Evolutionary conservation across 1,140 invertebrate species (phyloP).

Genomic region (Magallana angulata): DNA sequence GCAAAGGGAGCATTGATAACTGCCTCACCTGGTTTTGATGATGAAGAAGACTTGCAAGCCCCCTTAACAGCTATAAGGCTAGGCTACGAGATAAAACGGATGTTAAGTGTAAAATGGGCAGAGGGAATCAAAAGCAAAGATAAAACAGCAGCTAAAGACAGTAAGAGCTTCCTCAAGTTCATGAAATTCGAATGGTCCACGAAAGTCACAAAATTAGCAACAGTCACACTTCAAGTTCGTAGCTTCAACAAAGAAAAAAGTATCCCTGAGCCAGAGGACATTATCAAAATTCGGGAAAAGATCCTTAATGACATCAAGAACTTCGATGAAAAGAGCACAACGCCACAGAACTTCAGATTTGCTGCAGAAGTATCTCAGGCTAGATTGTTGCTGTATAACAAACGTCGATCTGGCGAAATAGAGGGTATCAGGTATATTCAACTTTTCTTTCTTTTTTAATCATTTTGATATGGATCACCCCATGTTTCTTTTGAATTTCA

Average conservation of each 20-base stretch:
- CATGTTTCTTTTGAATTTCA: not conserved
- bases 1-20: slow-evolving; percentile 3
- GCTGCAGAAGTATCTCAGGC: slow-evolving; percentile 21
- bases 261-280: slow-evolving; percentile 27
- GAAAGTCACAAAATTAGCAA: slow-evolving; percentile 46
- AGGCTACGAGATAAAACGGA: slow-evolving; percentile 30
- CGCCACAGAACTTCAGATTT: slow-evolving; percentile 34
- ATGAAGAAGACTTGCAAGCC: slow-evolving; percentile 13
- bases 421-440: slow-evolving; percentile 41
- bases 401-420: slow-evolving; percentile 39
- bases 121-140: slow-evolving; percentile 38
- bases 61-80: slow-evolving; percentile 46
- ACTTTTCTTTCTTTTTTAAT: not conserved
- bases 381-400: slow-evolving; percentile 41
- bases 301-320: slow-evolving; percentile 12
- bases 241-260: slow-evolving; percentile 30
- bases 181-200: slow-evolving; percentile 42
- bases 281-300: slow-evolving; percentile 23
- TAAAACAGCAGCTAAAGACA: not conserved
- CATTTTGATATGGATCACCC: not conserved
- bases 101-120: slow-evolving; percentile 13
- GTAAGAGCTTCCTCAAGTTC: slow-evolving; percentile 21
- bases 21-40: not conserved
- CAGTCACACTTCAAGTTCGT: slow-evolving; percentile 23
- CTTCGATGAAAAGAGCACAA: slow-evolving; percentile 22